Conservation (phyloP, 2,888 invertebrate genomes). For the Sabatieria punctata region DNA sequence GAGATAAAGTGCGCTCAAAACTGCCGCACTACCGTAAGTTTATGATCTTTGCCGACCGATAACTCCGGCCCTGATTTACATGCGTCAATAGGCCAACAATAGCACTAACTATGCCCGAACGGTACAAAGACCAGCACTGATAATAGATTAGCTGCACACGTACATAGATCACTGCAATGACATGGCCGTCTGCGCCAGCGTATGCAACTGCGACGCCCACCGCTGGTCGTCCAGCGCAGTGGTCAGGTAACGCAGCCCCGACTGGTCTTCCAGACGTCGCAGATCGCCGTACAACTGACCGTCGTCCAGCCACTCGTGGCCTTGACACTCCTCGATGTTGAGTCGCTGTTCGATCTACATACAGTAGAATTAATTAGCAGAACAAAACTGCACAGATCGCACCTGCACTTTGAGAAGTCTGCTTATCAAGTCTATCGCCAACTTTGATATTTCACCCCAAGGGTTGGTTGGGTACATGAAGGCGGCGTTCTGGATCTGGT, state of each 20-base stretch:
- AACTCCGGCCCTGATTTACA: too few species aligned
- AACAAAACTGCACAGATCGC: not conserved
- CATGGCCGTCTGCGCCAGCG: too few species aligned
- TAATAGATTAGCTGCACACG: too few species aligned
- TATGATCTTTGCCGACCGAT: too few species aligned
- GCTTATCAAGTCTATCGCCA: slow-evolving; percentile 89
- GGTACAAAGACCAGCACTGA: too few species aligned
- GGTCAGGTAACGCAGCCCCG: slow-evolving; percentile 13
- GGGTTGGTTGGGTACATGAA: slow-evolving; percentile 99
- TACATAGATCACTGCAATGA: too few species aligned
- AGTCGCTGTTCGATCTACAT: slow-evolving; percentile 26
- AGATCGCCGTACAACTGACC: slow-evolving; percentile 23
- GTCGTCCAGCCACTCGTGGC: slow-evolving; percentile 25
- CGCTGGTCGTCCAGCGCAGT: too few species aligned
- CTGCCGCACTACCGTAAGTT: too few species aligned
- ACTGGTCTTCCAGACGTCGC: slow-evolving; percentile 19
- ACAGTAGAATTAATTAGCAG: not conserved
- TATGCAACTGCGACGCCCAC: too few species aligned
- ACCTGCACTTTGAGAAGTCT: slow-evolving; percentile 69
- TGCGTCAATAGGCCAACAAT: too few species aligned
- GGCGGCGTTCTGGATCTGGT: slow-evolving; percentile 97
- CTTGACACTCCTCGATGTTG: slow-evolving; percentile 25
- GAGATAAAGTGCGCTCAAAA: too few species aligned
- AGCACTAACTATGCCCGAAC: too few species aligned
- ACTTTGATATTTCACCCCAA: slow-evolving; percentile 84